These are phyloP conservation scores for Empis livida DNA, from an alignment of 2,888 invertebrate species.

Conservation along the genomic window DNA sequence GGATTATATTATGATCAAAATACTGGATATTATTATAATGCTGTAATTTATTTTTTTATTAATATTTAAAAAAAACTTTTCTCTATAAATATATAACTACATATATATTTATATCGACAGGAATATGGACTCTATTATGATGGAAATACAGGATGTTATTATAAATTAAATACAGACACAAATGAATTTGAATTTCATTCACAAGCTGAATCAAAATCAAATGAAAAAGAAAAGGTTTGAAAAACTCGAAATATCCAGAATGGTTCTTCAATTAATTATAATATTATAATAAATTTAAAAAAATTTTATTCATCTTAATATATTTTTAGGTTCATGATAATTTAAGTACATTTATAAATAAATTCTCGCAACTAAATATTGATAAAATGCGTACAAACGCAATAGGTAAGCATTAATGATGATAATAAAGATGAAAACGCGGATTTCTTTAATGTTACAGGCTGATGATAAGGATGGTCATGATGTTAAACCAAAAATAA, in stretches of 20 bases:
- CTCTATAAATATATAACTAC: neutral
- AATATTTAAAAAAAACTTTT: too few species aligned
- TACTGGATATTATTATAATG: constrained; percentile 82
- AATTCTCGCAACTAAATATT: constrained; percentile 36
- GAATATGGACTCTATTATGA: constrained; percentile 81
- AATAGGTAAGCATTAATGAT: constrained; percentile 39
- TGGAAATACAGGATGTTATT: constrained; percentile 70
- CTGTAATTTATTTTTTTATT: constrained; percentile 43
- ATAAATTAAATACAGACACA: constrained; percentile 63
- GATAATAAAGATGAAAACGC: constrained; percentile 35
- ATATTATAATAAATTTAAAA: too few species aligned
- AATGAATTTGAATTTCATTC: constrained; percentile 71
- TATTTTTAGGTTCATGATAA: constrained; percentile 18
- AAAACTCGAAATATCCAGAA: neutral
- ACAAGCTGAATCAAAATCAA: constrained; percentile 43
- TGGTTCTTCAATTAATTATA: too few species aligned
- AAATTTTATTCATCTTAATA: neutral
- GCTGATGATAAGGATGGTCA: constrained; percentile 13
- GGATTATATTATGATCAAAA: constrained; percentile 81
- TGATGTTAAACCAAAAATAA: neutral
- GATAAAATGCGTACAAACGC: constrained; percentile 40
- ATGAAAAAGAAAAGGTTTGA: constrained; percentile 17
- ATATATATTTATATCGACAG: constrained; percentile 43
- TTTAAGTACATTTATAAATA: constrained; percentile 31
- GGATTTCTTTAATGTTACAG: constrained; percentile 35